Conservation (phyloP, 1,140 invertebrate species). For the Oncopodura yosiiana region DNA sequence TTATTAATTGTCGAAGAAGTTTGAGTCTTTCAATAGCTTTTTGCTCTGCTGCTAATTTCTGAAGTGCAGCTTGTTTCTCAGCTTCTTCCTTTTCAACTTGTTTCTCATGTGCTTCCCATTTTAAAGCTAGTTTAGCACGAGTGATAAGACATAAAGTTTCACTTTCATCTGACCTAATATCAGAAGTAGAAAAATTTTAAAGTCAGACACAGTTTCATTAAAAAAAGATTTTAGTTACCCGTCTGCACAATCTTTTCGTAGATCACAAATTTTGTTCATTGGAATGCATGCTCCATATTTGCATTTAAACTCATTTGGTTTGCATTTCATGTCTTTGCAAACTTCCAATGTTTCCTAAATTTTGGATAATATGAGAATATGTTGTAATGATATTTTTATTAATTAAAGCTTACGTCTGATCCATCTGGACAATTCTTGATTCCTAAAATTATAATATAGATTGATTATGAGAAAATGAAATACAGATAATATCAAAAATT, state of each 20-base stretch:
- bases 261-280: slow-evolving; percentile 18
- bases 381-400: too few relatives aligned
- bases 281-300: slow-evolving; percentile 31
- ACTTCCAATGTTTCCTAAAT: slow-evolving; percentile 28
- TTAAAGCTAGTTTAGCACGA: slow-evolving; percentile 15
- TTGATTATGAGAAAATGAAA: not conserved
- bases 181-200: not conserved
- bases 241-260: slow-evolving; percentile 19
- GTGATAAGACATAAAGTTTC: slow-evolving; percentile 28
- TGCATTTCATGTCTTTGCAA: slow-evolving; percentile 18
- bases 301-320: slow-evolving; percentile 21
- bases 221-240: too few relatives aligned
- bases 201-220: too few relatives aligned
- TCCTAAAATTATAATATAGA: not conserved
- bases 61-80: slow-evolving; percentile 2
- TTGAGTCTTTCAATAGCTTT: not conserved
- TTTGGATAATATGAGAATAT: too few relatives aligned
- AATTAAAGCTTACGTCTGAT: too few relatives aligned
- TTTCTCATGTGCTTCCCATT: slow-evolving; percentile 19
- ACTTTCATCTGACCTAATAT: slow-evolving; percentile 24
- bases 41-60: not conserved
- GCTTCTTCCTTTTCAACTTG: not conserved
- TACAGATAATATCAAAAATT: not conserved
- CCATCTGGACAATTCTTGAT: slow-evolving; percentile 1
- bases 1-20: not conserved